Base-by-base conservation (phyloP, 2,888 invertebrate species). In the Aspidiotus rigidus region DNA sequence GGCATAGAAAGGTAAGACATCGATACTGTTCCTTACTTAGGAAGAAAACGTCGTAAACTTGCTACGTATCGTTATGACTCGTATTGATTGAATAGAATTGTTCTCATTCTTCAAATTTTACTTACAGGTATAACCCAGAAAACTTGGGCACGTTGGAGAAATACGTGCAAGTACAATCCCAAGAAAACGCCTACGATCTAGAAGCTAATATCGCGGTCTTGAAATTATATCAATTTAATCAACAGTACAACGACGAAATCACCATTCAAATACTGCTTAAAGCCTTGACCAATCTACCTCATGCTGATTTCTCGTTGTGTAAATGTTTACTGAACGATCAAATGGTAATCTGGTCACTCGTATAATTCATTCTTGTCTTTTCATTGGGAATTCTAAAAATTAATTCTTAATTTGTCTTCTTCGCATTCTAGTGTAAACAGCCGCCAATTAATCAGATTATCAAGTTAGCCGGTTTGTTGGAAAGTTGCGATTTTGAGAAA, bases 161-260 rank as follows among this genome's bases (percentile, higher is more conserved):
- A 70, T 98, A 98, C 79, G 93, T 98, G 11, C 90, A 93, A 76
- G 86, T 91, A 76, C 97, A 98, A 78, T 90, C 93, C 0, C 84
- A 86, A 72, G 95, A 96, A 76, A 95, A 96, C 79, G 88, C 89
- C 0, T 97, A 98, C 77, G 96, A 98, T 78, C 81, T 98, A 77
- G 99, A 99, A 80, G 97, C 98, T 1, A 97, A 98, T 78, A 81
- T 99, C 74, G 95, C 97, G 2, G 92, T 98, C 11, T 81, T 99
- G 61, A 99, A 99, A 79, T 80, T 99, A 74, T 97, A 98, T 77
- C 98, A 99, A 79, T 92, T 99, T 76, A 95, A 96, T 78, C 86
- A 85, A 71, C 85, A 86, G 75, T 90, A 92, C 76, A 90, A 94
- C 76, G 81, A 86, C 60, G 87, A 89, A 69, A 87, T 96, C 53